Evolutionary conservation across 2,888 invertebrate species (phyloP).

Genomic region (Altica lythri): DNA sequence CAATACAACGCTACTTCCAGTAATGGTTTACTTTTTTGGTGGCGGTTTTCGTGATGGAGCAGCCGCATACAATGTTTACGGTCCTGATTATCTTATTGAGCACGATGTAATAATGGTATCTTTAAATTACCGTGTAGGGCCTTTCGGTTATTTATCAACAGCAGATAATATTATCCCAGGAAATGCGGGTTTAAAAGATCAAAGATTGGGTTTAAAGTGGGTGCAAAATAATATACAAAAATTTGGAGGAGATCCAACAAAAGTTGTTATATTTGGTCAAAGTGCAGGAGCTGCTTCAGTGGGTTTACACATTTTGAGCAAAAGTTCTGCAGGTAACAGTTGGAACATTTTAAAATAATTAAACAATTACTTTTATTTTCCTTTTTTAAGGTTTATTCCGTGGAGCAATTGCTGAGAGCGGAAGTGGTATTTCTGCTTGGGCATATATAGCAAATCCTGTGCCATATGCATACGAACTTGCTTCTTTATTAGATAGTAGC

Average conservation of each 20-base stretch:
- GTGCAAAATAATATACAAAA: slow-evolving; percentile 35
- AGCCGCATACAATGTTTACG: slow-evolving; percentile 53
- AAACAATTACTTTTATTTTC: too few relatives aligned
- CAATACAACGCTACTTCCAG: slow-evolving; percentile 39
- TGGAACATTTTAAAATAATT: too few relatives aligned
- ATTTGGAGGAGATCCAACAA: slow-evolving; percentile 39
- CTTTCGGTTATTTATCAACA: slow-evolving; percentile 43
- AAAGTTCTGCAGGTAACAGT: slow-evolving; percentile 32
- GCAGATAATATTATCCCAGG: slow-evolving; percentile 36
- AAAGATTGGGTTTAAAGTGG: slow-evolving; percentile 38
- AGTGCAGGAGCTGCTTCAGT: slow-evolving; percentile 41
- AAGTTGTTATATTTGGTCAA: slow-evolving; percentile 39
- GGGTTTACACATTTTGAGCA: slow-evolving; percentile 34
- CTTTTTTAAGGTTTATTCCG: slow-evolving; percentile 38
- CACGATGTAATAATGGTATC: slow-evolving; percentile 47
- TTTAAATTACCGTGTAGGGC: slow-evolving; percentile 49
- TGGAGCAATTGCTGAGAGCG: slow-evolving; percentile 38
- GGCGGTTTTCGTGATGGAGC: slow-evolving; percentile 48
- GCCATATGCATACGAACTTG: slow-evolving; percentile 31
- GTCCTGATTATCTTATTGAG: slow-evolving; percentile 48
- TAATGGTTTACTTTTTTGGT: slow-evolving; percentile 52
- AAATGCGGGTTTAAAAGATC: slow-evolving; percentile 40
- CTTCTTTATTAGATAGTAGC: slow-evolving; percentile 20
- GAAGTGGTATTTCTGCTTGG: slow-evolving; percentile 30
- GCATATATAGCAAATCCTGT: slow-evolving; percentile 23